Percentiles rank a stretch among this genome's conserved stretches.
phyloP scores from a whole-genome alignment of 2,113 vertebrate genomes.

The Cryptotis parvus region DNA sequence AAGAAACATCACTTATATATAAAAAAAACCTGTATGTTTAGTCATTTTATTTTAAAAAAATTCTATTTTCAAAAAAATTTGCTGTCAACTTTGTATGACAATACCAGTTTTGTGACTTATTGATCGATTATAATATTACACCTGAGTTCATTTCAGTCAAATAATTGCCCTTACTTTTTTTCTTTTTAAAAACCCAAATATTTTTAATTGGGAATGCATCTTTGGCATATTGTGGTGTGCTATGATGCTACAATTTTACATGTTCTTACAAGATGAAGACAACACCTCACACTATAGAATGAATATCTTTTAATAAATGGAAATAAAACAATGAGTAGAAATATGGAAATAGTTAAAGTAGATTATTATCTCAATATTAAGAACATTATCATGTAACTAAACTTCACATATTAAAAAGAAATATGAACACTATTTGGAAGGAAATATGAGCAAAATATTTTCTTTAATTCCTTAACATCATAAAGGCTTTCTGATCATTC shows the following conservation, averaged over 20 bases:
- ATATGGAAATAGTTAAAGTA: not conserved
- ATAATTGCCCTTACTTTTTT: no score
- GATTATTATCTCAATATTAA: not conserved
- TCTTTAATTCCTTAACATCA: not conserved
- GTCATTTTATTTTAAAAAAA: no score
- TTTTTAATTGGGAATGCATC: no score
- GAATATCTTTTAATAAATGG: not conserved
- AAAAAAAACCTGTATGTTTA: no score
- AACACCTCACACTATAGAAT: not conserved
- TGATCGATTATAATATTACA: no score
- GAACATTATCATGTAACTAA: not conserved
- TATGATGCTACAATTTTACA: no score
- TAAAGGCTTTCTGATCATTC: not conserved
- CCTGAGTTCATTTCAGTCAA: no score
- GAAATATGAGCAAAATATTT: not conserved
- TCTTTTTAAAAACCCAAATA: not conserved
- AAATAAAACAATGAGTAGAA: not conserved
- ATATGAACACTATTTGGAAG: not conserved
- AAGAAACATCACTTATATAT: no score
- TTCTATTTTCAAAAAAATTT: no score
- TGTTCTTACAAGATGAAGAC: not conserved
- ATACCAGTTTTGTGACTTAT: no score
- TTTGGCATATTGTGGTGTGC: not conserved
- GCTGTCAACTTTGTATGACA: no score
- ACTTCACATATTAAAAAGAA: not conserved